Conservation (phyloP, 2,888 invertebrate genomes). For the Parnassius apollo region DNA sequence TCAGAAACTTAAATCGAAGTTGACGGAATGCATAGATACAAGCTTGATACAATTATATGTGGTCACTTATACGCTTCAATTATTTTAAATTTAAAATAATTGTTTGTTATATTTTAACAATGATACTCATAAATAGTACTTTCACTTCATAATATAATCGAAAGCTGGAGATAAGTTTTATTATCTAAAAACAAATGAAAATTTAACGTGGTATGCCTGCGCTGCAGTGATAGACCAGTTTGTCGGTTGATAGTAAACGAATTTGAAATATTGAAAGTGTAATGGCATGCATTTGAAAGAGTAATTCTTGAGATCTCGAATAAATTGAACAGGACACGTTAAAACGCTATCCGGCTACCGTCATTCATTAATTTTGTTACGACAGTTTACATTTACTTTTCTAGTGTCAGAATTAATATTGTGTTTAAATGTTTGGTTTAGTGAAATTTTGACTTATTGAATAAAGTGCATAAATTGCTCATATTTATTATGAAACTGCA, state of each 20-base stretch:
- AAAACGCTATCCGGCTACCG: conserved; percentile 23
- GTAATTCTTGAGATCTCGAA: conserved; percentile 25
- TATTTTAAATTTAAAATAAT: too few species aligned
- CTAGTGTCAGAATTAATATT: conserved; percentile 12
- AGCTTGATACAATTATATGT: too few species aligned
- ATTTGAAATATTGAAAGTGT: conserved; percentile 27
- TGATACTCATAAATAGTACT: too few species aligned
- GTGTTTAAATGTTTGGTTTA: conserved; percentile 1
- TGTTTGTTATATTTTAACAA: too few species aligned
- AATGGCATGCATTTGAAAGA: conserved; percentile 22
- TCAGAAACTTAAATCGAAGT: neutral
- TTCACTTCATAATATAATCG: too few species aligned
- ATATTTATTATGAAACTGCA: too few species aligned
- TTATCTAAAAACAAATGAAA: neutral
- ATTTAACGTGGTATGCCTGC: too few species aligned
- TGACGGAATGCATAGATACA: neutral
- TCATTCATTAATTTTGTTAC: conserved; percentile 25
- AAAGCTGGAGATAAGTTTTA: too few species aligned
- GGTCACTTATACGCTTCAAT: too few species aligned
- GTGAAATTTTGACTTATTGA: neutral
- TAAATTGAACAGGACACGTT: conserved; percentile 31
- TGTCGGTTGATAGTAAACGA: neutral
- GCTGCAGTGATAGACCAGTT: too few species aligned
- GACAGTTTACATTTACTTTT: conserved; percentile 21
- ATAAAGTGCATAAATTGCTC: too few species aligned